A percentile compares a stretch with the other conserved stretches of the same genome.
Evolutionary conservation across 2,113 vertebrate genomes (phyloP).

Genomic region (Butorides virescens): DNA sequence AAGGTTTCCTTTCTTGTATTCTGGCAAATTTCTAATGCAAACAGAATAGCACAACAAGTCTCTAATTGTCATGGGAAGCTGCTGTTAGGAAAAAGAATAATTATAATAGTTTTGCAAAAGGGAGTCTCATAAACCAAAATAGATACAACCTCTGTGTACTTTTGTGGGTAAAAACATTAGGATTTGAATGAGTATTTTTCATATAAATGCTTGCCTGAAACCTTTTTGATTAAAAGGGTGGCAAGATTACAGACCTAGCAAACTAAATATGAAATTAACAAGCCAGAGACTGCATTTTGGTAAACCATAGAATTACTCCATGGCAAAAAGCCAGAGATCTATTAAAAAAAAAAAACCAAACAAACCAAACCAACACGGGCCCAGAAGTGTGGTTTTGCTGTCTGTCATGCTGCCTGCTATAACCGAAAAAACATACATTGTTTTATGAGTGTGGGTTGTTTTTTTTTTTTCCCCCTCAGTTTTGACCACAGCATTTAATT

Average conservation of each 20-base stretch:
- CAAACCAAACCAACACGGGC: not conserved
- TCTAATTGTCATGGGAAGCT: slow-evolving; percentile 48
- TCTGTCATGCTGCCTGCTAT: slow-evolving; percentile 56
- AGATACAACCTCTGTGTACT: not conserved
- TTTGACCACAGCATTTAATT: slow-evolving; percentile 49
- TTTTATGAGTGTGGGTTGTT: slow-evolving; percentile 23
- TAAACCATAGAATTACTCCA: slow-evolving; percentile 68
- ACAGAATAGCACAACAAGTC: not conserved
- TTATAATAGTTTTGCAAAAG: slow-evolving; percentile 10
- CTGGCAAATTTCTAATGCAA: slow-evolving; percentile 47
- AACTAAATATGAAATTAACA: slow-evolving; percentile 64
- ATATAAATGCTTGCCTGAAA: slow-evolving; percentile 9
- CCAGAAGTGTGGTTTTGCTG: slow-evolving; percentile 68
- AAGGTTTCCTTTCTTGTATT: slow-evolving; percentile 16
- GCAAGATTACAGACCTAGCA: slow-evolving; percentile 17
- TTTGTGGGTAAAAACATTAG: not conserved
- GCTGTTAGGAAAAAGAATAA: slow-evolving; percentile 24
- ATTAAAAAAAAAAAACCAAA: slow-evolving; percentile 4
- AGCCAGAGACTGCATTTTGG: slow-evolving; percentile 64
- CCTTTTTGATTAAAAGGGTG: slow-evolving; percentile 25
- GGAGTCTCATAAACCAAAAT: not conserved
- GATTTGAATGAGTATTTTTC: slow-evolving; percentile 12
- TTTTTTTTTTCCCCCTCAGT: slow-evolving; percentile 28
- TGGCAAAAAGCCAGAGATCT: slow-evolving; percentile 65
- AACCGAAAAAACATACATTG: slow-evolving; percentile 44